Conservation (phyloP, 2,797 vertebrate species). For the Bradypodion ventrale region DNA sequence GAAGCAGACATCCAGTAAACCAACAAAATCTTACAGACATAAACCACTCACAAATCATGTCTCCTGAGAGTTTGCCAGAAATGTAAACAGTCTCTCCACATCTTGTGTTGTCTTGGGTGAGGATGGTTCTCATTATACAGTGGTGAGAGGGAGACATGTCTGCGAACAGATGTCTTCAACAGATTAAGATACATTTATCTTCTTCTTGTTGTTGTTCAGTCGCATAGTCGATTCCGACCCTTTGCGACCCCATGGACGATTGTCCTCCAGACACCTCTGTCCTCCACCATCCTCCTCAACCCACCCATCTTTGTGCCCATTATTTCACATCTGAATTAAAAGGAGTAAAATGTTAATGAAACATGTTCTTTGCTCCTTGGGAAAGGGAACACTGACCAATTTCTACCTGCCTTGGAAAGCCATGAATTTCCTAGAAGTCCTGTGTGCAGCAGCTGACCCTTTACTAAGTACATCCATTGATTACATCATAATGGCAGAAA, state of each 20-base stretch:
- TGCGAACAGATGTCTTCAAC: background rate
- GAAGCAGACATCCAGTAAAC: background rate
- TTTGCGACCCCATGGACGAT: too few species aligned
- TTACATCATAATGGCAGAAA: slow-evolving; percentile 48
- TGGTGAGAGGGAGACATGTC: background rate
- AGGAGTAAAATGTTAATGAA: background rate
- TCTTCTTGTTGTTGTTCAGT: too few species aligned
- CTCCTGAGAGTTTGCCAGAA: background rate
- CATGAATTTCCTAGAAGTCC: background rate
- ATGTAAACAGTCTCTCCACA: background rate
- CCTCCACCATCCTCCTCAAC: too few species aligned
- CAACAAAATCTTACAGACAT: background rate
- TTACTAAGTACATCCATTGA: background rate
- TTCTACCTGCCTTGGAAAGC: slow-evolving; percentile 4
- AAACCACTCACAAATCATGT: background rate
- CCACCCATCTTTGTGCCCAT: too few species aligned
- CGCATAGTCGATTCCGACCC: too few species aligned
- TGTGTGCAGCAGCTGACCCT: background rate
- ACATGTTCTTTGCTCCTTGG: background rate
- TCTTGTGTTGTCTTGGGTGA: too few species aligned
- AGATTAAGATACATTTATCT: background rate
- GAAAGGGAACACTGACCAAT: background rate
- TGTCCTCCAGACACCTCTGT: too few species aligned
- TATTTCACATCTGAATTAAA: background rate
- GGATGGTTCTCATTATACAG: too few species aligned